Percentiles rank a stretch among this genome's conserved stretches.
Conservation (phyloP, 1,140 invertebrate genomes). For the Pristionchus pacificus region DNA sequence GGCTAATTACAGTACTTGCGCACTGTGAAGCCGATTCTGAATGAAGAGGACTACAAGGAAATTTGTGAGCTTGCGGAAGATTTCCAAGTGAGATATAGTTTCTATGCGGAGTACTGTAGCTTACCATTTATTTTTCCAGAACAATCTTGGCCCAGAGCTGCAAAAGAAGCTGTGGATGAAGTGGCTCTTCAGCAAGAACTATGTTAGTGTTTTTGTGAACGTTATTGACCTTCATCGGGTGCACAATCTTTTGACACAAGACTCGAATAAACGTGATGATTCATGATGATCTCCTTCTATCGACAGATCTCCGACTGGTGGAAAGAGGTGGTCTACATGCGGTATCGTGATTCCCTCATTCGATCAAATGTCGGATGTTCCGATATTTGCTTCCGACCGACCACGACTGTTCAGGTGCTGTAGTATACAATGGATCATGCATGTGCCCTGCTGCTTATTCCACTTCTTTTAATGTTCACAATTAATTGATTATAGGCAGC, state of each 20-base stretch:
- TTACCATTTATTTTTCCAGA: slow-evolving; percentile 67
- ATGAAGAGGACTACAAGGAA: slow-evolving; percentile 72
- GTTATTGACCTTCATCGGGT: too few species aligned
- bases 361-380: slow-evolving; percentile 40
- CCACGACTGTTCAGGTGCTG: slow-evolving; percentile 14
- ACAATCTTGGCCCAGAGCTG: slow-evolving; percentile 79
- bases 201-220: too few species aligned
- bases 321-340: slow-evolving; percentile 46
- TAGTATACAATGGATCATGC: neutral
- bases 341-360: slow-evolving; percentile 38
- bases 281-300: too few species aligned
- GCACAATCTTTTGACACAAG: too few species aligned
- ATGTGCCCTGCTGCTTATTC: neutral
- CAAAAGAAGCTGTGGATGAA: slow-evolving; percentile 88
- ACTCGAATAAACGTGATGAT: too few species aligned
- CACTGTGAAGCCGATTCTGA: slow-evolving; percentile 79
- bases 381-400: slow-evolving; percentile 1
- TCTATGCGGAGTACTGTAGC: too few species aligned
- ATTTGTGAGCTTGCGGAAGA: slow-evolving; percentile 80
- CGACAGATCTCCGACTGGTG: slow-evolving; percentile 38
- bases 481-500: slow-evolving; percentile 29
- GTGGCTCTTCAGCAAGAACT: slow-evolving; percentile 58
- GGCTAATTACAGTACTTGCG: slow-evolving; percentile 68
- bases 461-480: neutral
- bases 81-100: slow-evolving; percentile 62